These are phyloP conservation scores for Datnioides undecimradiatus DNA, from an alignment of 2,113 vertebrate genomes.

Conservation along the genomic window DNA sequence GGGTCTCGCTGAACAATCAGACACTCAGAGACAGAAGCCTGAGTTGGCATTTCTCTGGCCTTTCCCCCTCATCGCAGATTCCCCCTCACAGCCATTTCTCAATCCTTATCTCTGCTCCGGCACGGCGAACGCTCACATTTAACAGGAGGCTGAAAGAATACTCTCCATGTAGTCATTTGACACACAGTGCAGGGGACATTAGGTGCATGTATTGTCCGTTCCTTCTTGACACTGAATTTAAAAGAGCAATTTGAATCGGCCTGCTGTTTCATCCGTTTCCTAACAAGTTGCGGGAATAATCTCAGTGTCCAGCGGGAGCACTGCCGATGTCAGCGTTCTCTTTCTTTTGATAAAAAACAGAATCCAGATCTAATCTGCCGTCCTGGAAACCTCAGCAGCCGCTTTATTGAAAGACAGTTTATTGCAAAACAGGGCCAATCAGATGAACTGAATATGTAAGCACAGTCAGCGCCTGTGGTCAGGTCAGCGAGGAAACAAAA, in stretches of 20 bases:
- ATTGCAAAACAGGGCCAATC: not conserved
- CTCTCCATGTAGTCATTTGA: slow-evolving; percentile 34
- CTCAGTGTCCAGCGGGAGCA: slow-evolving; percentile 14
- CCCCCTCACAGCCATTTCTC: slow-evolving; percentile 52
- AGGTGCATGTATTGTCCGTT: slow-evolving; percentile 35
- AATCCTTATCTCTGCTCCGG: slow-evolving; percentile 65
- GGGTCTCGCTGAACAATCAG: slow-evolving; percentile 78
- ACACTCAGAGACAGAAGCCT: slow-evolving; percentile 72
- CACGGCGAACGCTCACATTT: slow-evolving; percentile 46
- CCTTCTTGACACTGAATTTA: slow-evolving; percentile 48
- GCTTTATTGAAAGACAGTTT: not conserved
- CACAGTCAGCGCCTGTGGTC: not conserved
- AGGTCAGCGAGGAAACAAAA: not conserved
- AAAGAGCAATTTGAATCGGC: slow-evolving; percentile 39
- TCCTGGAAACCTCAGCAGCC: slow-evolving; percentile 4
- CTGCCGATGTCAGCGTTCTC: slow-evolving; percentile 49
- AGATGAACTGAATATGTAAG: not conserved
- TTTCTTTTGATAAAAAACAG: slow-evolving; percentile 44
- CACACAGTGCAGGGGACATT: slow-evolving; percentile 30
- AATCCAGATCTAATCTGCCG: slow-evolving; percentile 31
- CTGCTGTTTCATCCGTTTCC: slow-evolving; percentile 39
- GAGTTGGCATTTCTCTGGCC: slow-evolving; percentile 76
- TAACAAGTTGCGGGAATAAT: slow-evolving; percentile 23
- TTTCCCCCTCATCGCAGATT: slow-evolving; percentile 57
- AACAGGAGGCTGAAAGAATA: slow-evolving; percentile 58